A percentile compares a stretch with the other conserved stretches of the same genome.
These are phyloP conservation scores for Atherinomorus stipes DNA, from an alignment of 2,113 vertebrate species.

Conservation along the genomic window DNA sequence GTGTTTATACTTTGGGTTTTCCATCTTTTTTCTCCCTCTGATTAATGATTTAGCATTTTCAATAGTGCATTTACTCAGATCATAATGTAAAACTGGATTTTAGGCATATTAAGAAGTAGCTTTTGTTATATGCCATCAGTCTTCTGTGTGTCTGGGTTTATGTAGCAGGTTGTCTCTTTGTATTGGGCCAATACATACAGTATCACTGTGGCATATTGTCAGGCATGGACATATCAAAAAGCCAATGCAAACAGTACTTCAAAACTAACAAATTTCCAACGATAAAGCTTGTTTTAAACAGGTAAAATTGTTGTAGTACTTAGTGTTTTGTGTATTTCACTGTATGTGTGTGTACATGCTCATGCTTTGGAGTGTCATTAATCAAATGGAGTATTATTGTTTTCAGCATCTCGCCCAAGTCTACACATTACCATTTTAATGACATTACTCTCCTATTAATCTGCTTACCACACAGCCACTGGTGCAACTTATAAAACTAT, in stretches of 20 bases:
- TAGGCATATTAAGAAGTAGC: no score
- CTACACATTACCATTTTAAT: slow-evolving; percentile 82
- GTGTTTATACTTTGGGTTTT: neutral
- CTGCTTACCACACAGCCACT: slow-evolving; percentile 75
- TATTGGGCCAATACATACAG: no score
- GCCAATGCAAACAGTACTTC: neutral
- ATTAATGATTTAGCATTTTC: slow-evolving; percentile 5
- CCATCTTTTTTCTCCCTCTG: neutral
- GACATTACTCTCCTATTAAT: slow-evolving; percentile 81
- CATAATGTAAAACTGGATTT: no score
- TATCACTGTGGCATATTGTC: slow-evolving; percentile 5
- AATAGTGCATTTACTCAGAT: neutral
- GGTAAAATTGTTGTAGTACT: slow-evolving; percentile 18
- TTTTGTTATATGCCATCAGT: no score
- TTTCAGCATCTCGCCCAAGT: slow-evolving; percentile 79
- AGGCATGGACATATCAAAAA: neutral
- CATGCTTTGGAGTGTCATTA: slow-evolving; percentile 71
- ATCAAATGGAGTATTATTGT: slow-evolving; percentile 82
- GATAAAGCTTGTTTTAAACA: slow-evolving; percentile 26
- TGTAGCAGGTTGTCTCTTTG: neutral
- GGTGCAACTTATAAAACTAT: slow-evolving; percentile 80
- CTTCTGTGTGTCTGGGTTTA: neutral
- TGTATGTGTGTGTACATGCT: slow-evolving; percentile 28
- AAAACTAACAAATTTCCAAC: neutral
- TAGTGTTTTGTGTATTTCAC: neutral